Base-by-base conservation (phyloP, 2,888 invertebrate species). In the Euplexia lucipara region DNA sequence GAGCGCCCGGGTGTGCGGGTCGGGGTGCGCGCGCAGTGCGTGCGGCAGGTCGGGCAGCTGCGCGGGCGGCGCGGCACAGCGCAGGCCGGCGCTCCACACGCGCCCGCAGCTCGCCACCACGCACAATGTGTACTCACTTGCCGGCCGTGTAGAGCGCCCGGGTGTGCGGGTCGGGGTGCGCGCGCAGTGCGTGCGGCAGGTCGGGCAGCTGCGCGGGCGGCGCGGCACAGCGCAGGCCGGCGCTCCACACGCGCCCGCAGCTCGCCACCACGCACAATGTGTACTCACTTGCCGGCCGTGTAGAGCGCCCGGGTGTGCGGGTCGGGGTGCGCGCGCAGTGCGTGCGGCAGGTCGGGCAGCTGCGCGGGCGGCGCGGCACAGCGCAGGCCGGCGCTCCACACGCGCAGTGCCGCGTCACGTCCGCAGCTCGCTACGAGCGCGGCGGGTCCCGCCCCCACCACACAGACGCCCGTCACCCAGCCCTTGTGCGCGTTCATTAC, bases 401-500 rank as follows among this genome's bases (percentile, higher is more conserved):
- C 95, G 79, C 98, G 97, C 78, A 98, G 94, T 76, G 96, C 95
- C 32, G 97, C 98, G 85, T 97, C 97, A 35, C 98, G 97, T 76
- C 98, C 98, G 75, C 97, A 97, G 81, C 97, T 97, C 68, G 97
- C 95, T 85, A 98, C 93, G 52, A 96, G 68, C 86, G 90, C 30
- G 91, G 58, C 70, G 18, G n/a, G 86, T 88, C 75, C 78, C 12
- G 39, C 56, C 1, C 58, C 86, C 56, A 89, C 70, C 39, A 76
- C 69, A 79, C 88, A 96, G 89, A 98, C 95, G 61, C 98, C 98
- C 78, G 97, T 97, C 81, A 98, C 97, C 98, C 98, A 98, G 85
- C 98, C 98, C 88, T 97, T 98, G 95, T 98, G 98, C 52, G 98
- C 98, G 91, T 97, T 97, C 92, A 97, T 98, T 71, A 98, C 95